These are phyloP conservation scores for Pogonomyrmex barbatus DNA, from an alignment of 1,140 invertebrate genomes.

Conservation along the genomic window DNA sequence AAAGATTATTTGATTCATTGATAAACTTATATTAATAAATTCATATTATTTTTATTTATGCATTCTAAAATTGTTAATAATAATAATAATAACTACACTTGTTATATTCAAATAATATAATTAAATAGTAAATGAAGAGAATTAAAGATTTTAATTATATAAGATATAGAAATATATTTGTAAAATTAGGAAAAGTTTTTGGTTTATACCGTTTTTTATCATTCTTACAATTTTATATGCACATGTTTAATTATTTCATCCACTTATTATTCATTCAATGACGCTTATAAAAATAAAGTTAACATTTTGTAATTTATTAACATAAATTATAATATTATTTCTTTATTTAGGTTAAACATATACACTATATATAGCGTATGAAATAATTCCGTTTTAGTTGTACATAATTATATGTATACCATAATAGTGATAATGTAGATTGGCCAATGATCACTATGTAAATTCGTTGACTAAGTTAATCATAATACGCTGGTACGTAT, in stretches of 20 bases:
- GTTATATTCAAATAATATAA: neutral
- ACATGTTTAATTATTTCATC: neutral
- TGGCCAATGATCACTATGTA: neutral
- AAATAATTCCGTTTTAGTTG: constrained; percentile 8
- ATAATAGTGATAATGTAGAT: neutral
- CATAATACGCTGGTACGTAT: neutral
- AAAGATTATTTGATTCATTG: neutral
- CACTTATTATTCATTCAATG: constrained; percentile 22
- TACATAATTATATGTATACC: neutral
- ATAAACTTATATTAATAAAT: too few species aligned
- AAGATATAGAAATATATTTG: neutral
- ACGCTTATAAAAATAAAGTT: constrained; percentile 2
- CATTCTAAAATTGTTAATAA: neutral
- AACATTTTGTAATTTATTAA: constrained; percentile 24
- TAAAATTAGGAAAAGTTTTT: neutral
- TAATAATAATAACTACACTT: neutral
- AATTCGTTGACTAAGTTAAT: neutral
- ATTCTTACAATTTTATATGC: neutral
- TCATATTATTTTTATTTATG: neutral
- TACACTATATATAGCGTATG: neutral
- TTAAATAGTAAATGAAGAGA: neutral
- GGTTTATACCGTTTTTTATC: neutral
- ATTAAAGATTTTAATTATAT: neutral
- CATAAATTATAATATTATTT: constrained; percentile 38
- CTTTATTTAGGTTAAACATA: neutral